Evolutionary conservation across 2,113 vertebrate genomes (phyloP).

Genomic region (Glareola pratincola): DNA sequence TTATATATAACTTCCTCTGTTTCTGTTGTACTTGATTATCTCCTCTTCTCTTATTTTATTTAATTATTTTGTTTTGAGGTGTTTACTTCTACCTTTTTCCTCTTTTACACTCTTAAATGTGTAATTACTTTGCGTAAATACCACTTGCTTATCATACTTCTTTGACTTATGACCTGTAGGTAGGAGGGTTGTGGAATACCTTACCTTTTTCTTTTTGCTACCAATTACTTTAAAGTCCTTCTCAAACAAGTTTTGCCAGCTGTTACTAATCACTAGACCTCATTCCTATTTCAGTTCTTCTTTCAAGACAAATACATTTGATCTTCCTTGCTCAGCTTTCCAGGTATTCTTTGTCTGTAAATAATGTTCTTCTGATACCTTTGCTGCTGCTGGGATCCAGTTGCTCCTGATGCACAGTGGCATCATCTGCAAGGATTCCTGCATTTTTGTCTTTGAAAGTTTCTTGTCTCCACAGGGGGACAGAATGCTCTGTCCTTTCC

Average conservation of each 20-base stretch:
- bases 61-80: neutral
- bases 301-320: neutral
- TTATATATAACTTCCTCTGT: neutral
- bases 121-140: neutral
- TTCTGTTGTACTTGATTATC: neutral
- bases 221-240: neutral
- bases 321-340: neutral
- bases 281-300: neutral
- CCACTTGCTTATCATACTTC: neutral
- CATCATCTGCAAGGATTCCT: neutral
- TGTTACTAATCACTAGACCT: neutral
- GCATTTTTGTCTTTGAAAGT: neutral
- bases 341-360: neutral
- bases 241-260: neutral
- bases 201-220: neutral
- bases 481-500: neutral
- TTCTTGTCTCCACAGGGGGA: accelerated
- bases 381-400: neutral
- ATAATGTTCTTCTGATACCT: neutral
- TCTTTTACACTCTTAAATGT: neutral
- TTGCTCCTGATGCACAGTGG: neutral
- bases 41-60: neutral
- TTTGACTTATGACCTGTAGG: neutral
- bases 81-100: neutral
- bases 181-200: neutral